A percentile compares a stretch with the other conserved stretches of the same genome.
These are phyloP conservation scores for Tilapia sparmanii DNA, from an alignment of 2,113 vertebrate genomes.

Conservation along the genomic window DNA sequence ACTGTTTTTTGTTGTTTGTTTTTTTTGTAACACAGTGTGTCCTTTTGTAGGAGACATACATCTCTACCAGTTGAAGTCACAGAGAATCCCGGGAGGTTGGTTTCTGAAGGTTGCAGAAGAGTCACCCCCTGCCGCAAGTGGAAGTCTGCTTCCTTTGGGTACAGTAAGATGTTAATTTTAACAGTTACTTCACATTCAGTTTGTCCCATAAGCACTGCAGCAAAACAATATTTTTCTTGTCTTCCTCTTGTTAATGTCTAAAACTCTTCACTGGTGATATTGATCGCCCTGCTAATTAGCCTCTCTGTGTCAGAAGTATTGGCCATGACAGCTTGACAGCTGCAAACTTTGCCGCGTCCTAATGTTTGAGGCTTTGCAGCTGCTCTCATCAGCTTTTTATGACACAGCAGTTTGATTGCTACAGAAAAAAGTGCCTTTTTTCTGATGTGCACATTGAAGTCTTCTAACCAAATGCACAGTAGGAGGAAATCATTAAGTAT, in stretches of 20 bases:
- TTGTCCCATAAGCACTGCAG: not conserved
- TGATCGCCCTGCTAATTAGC: not conserved
- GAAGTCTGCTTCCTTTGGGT: constrained; percentile 74
- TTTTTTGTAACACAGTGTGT: constrained; percentile 1
- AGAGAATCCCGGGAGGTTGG: constrained; percentile 26
- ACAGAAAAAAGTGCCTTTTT: not conserved
- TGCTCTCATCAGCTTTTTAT: constrained; percentile 19
- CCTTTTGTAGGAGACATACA: constrained; percentile 57
- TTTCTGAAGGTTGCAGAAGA: constrained; percentile 54
- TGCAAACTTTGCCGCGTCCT: not conserved
- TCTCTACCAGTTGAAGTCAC: constrained; percentile 61
- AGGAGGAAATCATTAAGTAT: constrained; percentile 17
- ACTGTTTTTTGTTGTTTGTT: not conserved
- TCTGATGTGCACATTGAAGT: not conserved
- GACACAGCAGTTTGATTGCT: constrained; percentile 16
- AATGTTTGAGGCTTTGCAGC: constrained; percentile 11
- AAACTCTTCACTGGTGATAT: not conserved
- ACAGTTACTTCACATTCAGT: not conserved
- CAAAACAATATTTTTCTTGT: not conserved
- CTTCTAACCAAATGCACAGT: not conserved
- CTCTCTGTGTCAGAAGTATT: not conserved
- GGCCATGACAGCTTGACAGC: constrained; percentile 3
- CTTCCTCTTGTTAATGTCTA: not conserved
- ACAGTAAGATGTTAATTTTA: constrained; percentile 40
- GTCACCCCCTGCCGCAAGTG: constrained; percentile 61